These are phyloP conservation scores for Heliconius melpomene DNA, from an alignment of 1,140 invertebrate species.

Conservation along the genomic window DNA sequence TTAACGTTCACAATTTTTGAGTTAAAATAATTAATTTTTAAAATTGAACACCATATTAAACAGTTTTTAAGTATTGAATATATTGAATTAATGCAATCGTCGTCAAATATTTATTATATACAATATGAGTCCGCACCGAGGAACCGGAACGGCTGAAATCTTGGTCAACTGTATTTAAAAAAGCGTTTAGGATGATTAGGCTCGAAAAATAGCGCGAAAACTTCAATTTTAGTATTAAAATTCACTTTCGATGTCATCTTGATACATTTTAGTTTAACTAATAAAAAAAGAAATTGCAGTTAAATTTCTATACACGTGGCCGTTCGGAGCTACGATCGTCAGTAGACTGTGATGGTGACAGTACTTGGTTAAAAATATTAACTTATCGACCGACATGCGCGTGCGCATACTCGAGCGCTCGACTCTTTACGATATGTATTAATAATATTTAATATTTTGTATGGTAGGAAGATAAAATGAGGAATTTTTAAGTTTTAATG, in stretches of 20 bases:
- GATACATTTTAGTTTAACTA: constrained; percentile 68
- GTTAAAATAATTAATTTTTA: neutral
- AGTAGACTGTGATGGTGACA: constrained; percentile 35
- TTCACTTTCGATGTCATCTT: constrained; percentile 72
- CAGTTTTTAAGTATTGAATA: neutral
- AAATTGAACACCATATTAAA: neutral
- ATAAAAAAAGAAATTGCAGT: constrained; percentile 7
- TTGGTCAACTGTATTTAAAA: constrained; percentile 79
- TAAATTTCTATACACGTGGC: constrained; percentile 31
- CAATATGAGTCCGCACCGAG: constrained; percentile 25
- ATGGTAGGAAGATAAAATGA: neutral
- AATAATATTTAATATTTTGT: neutral
- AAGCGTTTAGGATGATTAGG: constrained; percentile 75
- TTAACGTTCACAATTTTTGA: neutral
- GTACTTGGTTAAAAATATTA: constrained; percentile 22
- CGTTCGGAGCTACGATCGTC: constrained; percentile 29
- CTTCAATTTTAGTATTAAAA: constrained; percentile 46
- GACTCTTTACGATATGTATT: neutral
- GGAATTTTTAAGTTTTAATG: no score
- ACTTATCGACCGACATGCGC: constrained; percentile 21
- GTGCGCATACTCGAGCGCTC: constrained; percentile 24
- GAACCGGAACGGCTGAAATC: constrained; percentile 50
- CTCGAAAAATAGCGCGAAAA: constrained; percentile 66
- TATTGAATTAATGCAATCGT: constrained; percentile 12
- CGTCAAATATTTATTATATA: constrained; percentile 7